Evolutionary conservation across 1,140 invertebrate species (phyloP), one percentile per base, ranked within the genome.

Genomic region (Bicyclus anynana): DNA sequence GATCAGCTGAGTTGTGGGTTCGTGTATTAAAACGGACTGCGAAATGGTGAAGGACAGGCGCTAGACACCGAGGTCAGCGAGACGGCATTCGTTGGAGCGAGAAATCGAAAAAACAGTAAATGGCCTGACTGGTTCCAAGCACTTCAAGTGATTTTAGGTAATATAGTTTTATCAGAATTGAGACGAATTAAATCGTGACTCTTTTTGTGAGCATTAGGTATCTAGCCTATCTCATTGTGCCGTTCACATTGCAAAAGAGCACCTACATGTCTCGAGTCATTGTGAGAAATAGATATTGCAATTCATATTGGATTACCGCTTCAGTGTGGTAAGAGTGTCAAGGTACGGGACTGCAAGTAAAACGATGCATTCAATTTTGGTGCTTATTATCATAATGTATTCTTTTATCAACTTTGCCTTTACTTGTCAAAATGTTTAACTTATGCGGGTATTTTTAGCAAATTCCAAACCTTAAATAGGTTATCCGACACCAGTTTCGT

Each of bases 221-320:
- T n/a, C n/a, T n/a, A n/a, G n/a, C 29, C 23, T 52, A 46, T 54
- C 51, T 53, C 46, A 48, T 58, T 57, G 51, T 53, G 20, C 14
- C 14, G 40, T 38, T 53, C 50, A 44, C 21, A 62, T 62, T 62
- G 55, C 54, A 57, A 62, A 56, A 56, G 26, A 47, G 21, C 16
- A 44, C 38, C 42, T 52, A 51, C 53, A 64, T 62, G 27, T 64
- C 49, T 53, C 37, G 47, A 67, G 61, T 63, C 53, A 65, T 65
- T 79, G 70, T 77, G 74, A 65, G 68, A 75, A 74, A 67, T 64
- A 61, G 59, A 73, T 72, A 75, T 74, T 57, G 69, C 71, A 69
- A 72, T 67, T 72, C 61, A 67, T 76, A 74, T 76, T 67, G 67
- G 70, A 74, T 77, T 82, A 72, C 74, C 53, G 60, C 27, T 23